These are phyloP conservation scores for Ancistrus triradiatus DNA, from an alignment of 2,113 vertebrate genomes.

Conservation along the genomic window DNA sequence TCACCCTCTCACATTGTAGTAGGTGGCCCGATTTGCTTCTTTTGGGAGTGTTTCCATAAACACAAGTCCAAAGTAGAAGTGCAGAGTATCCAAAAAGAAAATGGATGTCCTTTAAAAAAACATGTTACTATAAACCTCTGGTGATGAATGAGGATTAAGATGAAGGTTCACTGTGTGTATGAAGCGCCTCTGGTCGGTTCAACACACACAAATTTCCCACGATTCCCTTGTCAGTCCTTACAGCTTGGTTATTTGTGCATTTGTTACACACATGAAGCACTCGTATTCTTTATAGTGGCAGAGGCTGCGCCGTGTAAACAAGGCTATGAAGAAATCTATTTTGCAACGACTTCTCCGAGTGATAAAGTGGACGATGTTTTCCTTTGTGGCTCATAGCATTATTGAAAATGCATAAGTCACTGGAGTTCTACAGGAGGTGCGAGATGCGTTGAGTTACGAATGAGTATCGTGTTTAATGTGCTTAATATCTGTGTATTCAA, in stretches of 20 bases:
- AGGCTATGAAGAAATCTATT: conserved; percentile 25
- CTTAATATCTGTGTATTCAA: too few relatives aligned
- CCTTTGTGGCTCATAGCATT: neutral
- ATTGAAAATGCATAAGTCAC: neutral
- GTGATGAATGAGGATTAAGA: too few relatives aligned
- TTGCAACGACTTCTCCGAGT: conserved; percentile 25
- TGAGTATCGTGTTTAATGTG: too few relatives aligned
- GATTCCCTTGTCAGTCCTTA: neutral
- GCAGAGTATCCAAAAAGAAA: too few relatives aligned
- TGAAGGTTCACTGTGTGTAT: neutral
- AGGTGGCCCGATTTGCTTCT: too few relatives aligned
- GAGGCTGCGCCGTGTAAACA: conserved; percentile 19
- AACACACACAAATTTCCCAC: neutral
- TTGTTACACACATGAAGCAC: conserved; percentile 17
- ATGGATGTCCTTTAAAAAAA: too few relatives aligned
- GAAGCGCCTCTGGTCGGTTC: neutral
- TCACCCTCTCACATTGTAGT: too few relatives aligned
- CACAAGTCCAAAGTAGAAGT: too few relatives aligned
- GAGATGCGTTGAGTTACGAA: too few relatives aligned
- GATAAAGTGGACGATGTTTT: conserved; percentile 8
- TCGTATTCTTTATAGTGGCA: conserved; percentile 10
- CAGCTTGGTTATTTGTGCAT: conserved; percentile 13
- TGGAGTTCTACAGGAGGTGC: too few relatives aligned
- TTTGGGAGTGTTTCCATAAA: too few relatives aligned
- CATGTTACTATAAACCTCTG: too few relatives aligned